phyloP scores from a whole-genome alignment of 1,140 invertebrate species.

The Liolophura sinensis region DNA sequence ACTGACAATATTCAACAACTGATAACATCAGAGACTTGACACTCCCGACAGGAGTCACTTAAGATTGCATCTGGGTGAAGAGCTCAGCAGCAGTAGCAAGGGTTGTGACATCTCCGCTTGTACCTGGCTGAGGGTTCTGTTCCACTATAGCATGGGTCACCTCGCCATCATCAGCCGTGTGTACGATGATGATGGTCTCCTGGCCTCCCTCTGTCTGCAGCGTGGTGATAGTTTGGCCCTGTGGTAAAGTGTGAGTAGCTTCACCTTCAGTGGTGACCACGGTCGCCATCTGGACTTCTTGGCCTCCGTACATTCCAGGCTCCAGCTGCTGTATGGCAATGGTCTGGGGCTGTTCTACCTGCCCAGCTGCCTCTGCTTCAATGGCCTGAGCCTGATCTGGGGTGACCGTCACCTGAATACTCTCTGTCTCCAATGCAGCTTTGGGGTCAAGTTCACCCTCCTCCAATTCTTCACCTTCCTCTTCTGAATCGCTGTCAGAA shows the following conservation, averaged over 20 bases:
- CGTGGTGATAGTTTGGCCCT: slow-evolving; percentile 48
- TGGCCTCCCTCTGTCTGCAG: slow-evolving; percentile 48
- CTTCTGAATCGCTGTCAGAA: slow-evolving; percentile 27
- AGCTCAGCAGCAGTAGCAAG: slow-evolving; percentile 9
- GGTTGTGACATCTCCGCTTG: slow-evolving; percentile 4
- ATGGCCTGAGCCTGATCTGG: slow-evolving; percentile 35
- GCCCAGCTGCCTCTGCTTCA: slow-evolving; percentile 14
- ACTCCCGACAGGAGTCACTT: not conserved
- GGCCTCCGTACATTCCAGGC: slow-evolving; percentile 12
- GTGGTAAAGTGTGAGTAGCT: slow-evolving; percentile 39
- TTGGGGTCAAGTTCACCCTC: slow-evolving; percentile 21
- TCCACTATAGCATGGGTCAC: slow-evolving; percentile 51
- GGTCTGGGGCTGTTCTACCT: not conserved
- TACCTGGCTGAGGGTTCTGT: slow-evolving; percentile 41
- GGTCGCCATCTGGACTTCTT: slow-evolving; percentile 7
- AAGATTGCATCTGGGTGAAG: slow-evolving; percentile 12
- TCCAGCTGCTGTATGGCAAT: slow-evolving; percentile 9
- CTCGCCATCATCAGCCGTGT: slow-evolving; percentile 47
- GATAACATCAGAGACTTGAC: too few species aligned
- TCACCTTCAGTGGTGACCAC: slow-evolving; percentile 27
- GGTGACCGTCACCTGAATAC: too few species aligned
- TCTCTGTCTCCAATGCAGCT: too few species aligned
- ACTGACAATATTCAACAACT: too few species aligned
- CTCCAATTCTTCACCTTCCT: slow-evolving; percentile 32
- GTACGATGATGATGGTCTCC: slow-evolving; percentile 54